These are phyloP conservation scores for Lanistes nyassanus DNA, from an alignment of 1,140 invertebrate species.

Conservation along the genomic window DNA sequence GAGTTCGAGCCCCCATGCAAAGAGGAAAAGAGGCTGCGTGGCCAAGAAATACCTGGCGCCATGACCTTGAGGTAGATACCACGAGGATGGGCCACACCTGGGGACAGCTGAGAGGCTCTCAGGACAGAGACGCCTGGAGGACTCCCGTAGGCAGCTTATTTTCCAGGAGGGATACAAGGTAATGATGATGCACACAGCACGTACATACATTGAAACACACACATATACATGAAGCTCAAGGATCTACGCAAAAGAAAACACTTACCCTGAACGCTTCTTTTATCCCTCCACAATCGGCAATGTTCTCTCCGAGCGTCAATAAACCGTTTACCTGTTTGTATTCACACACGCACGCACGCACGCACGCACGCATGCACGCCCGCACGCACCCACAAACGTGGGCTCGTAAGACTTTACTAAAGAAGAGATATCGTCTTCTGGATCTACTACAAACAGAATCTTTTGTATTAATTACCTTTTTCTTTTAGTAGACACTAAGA, in stretches of 20 bases:
- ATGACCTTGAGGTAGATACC: no score
- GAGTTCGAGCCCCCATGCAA: neutral
- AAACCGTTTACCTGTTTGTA: neutral
- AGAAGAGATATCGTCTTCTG: neutral
- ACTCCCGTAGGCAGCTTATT: no score
- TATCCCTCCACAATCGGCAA: no score
- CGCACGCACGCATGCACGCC: conserved; percentile 1
- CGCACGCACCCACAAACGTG: neutral
- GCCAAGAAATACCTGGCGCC: no score
- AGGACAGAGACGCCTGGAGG: conserved; percentile 31
- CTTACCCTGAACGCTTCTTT: no score
- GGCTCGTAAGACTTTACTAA: neutral
- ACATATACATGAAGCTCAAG: conserved; percentile 48
- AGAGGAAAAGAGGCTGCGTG: neutral
- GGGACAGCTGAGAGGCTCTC: no score
- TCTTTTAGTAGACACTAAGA: neutral
- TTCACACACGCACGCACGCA: neutral
- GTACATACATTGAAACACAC: neutral
- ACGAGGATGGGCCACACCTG: no score
- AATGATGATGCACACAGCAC: no score
- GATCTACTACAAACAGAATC: neutral
- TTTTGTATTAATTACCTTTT: neutral
- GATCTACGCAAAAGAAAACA: no score
- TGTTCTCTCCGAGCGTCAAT: no score
- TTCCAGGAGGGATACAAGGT: no score